phyloP scores from a whole-genome alignment of 2,888 invertebrate species.

The Drosophila ezoana region DNA sequence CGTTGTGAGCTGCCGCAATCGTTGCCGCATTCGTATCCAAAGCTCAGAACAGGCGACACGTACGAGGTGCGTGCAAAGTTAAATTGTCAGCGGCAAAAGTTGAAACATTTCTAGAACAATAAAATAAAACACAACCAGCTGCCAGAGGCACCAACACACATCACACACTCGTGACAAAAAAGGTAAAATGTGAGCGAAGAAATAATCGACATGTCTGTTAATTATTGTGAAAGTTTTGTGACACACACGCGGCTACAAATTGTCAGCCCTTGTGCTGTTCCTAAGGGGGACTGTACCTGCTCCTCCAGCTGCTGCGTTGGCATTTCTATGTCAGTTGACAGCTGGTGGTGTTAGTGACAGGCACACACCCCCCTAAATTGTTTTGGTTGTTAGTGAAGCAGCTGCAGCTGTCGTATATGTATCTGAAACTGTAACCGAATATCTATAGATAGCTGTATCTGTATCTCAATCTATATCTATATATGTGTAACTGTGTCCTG shows the following conservation, averaged over 20 bases:
- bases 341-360: constrained; percentile 69
- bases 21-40: constrained; percentile 65
- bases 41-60: constrained; percentile 72
- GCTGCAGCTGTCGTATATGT: constrained; percentile 39
- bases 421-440: constrained; percentile 12
- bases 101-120: constrained; percentile 61
- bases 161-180: constrained; percentile 30
- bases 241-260: constrained; percentile 52
- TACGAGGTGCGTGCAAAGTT: constrained; percentile 69
- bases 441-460: constrained; percentile 9
- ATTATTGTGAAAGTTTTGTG: constrained; percentile 76
- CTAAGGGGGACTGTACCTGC: not conserved
- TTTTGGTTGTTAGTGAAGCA: constrained; percentile 41
- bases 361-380: constrained; percentile 11
- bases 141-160: constrained; percentile 31
- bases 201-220: constrained; percentile 80
- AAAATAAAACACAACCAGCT: constrained; percentile 48
- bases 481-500: constrained; percentile 6
- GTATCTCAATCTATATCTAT: constrained; percentile 13
- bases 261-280: constrained; percentile 46
- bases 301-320: constrained; percentile 49
- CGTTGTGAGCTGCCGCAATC: constrained; percentile 21
- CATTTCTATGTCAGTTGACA: constrained; percentile 58
- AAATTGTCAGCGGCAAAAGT: constrained; percentile 68
- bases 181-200: constrained; percentile 72